Conservation (phyloP, 2,113 vertebrate genomes). For the Octodon degus region DNA sequence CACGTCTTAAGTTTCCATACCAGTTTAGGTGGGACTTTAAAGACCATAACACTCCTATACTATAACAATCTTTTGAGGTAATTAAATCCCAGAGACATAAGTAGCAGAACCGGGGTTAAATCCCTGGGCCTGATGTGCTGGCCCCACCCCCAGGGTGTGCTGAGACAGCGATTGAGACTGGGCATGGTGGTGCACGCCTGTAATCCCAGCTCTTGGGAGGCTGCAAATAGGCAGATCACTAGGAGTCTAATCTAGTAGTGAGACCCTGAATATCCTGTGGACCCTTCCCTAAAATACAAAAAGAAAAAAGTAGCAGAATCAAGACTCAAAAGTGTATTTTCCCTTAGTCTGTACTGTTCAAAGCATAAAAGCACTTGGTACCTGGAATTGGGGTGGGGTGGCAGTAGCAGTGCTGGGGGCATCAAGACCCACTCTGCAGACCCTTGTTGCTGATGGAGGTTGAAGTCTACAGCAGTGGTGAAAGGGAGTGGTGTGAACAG, state of each 20-base stretch:
- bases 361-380: neutral
- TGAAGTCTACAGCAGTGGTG: neutral
- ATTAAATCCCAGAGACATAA: neutral
- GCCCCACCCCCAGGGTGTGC: no score
- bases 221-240: no score
- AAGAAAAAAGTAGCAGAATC: neutral
- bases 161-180: no score
- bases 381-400: neutral
- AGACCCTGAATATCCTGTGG: no score
- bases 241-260: no score
- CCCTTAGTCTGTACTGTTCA: neutral
- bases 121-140: no score
- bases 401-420: neutral
- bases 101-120: neutral
- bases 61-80: neutral
- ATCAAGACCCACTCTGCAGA: neutral
- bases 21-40: neutral
- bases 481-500: neutral
- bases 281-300: no score
- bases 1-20: neutral
- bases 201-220: no score
- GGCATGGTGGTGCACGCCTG: no score
- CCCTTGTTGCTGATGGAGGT: neutral
- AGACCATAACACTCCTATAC: neutral
- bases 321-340: neutral